Conservation (phyloP, 2,113 vertebrate genomes). For the Lagopus muta region DNA sequence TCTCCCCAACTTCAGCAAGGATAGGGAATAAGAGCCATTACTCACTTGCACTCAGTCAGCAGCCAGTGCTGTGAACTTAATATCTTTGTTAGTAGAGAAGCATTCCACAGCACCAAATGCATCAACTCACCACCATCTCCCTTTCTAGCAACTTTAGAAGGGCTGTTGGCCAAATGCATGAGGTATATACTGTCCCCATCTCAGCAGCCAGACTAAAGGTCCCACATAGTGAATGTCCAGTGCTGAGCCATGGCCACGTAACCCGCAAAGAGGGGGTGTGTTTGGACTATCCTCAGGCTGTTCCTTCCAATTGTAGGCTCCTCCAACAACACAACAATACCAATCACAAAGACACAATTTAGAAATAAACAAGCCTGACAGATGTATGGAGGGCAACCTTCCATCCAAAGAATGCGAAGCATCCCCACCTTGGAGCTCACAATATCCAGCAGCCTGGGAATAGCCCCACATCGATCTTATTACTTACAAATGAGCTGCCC, state of each 20-base stretch:
- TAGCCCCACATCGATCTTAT: neutral
- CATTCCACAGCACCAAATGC: neutral
- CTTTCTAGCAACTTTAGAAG: neutral
- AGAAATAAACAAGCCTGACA: neutral
- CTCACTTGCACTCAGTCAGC: neutral
- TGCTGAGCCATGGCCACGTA: neutral
- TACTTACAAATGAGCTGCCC: constrained; percentile 24
- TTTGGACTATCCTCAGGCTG: neutral
- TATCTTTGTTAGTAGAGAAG: neutral
- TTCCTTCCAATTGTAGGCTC: neutral
- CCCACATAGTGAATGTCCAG: neutral
- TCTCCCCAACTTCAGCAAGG: neutral
- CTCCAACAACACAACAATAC: neutral
- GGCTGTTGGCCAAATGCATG: accelerated
- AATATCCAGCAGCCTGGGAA: neutral
- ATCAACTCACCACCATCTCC: neutral
- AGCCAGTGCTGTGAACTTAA: neutral
- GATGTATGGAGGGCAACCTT: neutral
- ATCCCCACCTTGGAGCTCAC: neutral
- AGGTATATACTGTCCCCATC: neutral
- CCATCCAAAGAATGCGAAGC: neutral
- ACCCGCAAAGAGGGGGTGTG: neutral
- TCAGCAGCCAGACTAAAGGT: neutral
- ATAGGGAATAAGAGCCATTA: neutral
- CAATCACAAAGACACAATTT: neutral